These are phyloP conservation scores for Protaetia brevitarsis DNA, from an alignment of 1,140 invertebrate species.

Conservation along the genomic window DNA sequence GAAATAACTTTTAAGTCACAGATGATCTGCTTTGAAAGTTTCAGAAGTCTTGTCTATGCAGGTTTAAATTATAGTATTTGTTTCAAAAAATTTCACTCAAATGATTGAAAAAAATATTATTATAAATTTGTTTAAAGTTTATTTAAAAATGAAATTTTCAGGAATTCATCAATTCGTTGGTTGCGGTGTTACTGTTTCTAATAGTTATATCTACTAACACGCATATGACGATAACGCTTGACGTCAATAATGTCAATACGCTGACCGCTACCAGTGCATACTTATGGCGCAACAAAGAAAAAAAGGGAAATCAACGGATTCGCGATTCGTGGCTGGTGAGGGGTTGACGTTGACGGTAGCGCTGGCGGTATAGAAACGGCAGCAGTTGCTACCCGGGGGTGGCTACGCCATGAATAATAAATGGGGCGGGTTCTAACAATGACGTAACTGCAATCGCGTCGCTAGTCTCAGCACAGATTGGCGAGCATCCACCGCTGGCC, in stretches of 20 bases:
- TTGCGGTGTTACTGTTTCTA: too few relatives aligned
- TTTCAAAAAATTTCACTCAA: too few relatives aligned
- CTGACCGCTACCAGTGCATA: neutral
- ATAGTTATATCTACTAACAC: too few relatives aligned
- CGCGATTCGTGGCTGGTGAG: neutral
- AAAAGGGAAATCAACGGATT: neutral
- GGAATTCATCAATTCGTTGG: too few relatives aligned
- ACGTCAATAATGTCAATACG: neutral
- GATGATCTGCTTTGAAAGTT: too few relatives aligned
- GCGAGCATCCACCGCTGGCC: conserved; percentile 41
- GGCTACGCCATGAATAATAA: conserved; percentile 48
- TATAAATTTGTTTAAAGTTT: too few relatives aligned
- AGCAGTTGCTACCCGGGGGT: conserved; percentile 19
- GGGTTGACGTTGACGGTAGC: conserved; percentile 10
- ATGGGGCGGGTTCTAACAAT: conserved; percentile 52
- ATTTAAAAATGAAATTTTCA: too few relatives aligned
- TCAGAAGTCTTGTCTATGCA: too few relatives aligned
- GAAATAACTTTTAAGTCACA: too few relatives aligned
- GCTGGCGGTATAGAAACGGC: neutral
- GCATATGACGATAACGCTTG: too few relatives aligned
- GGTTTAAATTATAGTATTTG: too few relatives aligned
- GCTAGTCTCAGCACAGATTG: conserved; percentile 49
- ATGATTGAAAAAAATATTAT: too few relatives aligned
- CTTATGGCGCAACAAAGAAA: neutral
- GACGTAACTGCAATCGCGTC: conserved; percentile 50